A percentile compares a stretch with the other conserved stretches of the same genome.
Evolutionary conservation across 2,888 invertebrate species (phyloP).

Genomic region (Cordilura impudica): DNA sequence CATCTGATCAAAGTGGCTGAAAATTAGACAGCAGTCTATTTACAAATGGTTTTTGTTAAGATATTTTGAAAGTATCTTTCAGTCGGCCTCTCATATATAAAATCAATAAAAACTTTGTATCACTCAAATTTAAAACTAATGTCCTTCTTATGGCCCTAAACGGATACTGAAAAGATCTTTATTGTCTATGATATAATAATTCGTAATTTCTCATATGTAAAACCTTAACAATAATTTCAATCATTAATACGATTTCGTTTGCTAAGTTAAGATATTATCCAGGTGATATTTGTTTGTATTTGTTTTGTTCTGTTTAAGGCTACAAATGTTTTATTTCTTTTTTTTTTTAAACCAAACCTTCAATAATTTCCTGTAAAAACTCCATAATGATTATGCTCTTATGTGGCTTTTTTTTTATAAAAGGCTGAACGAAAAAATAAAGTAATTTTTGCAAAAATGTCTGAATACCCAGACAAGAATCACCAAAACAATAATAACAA

Average conservation of each 20-base stretch:
- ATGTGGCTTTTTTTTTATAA: background rate
- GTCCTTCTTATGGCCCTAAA: too few relatives aligned
- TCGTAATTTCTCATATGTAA: background rate
- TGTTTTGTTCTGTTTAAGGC: constrained; percentile 8
- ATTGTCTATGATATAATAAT: too few relatives aligned
- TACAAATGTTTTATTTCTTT: constrained; percentile 8
- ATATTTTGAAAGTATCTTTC: too few relatives aligned
- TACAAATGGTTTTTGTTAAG: too few relatives aligned
- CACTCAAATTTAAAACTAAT: too few relatives aligned
- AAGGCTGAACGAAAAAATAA: constrained; percentile 38
- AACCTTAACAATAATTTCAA: background rate
- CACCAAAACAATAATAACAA: constrained; percentile 28
- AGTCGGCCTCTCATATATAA: too few relatives aligned
- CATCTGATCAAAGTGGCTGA: too few relatives aligned
- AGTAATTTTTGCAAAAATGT: constrained; percentile 53
- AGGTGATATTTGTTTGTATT: constrained; percentile 46
- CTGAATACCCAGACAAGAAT: constrained; percentile 40
- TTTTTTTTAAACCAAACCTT: background rate
- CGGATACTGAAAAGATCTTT: too few relatives aligned
- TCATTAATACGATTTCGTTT: background rate
- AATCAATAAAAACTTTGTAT: too few relatives aligned
- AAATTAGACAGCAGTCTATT: too few relatives aligned
- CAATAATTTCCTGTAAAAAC: background rate
- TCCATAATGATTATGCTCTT: background rate
- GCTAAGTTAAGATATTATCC: constrained; percentile 54